Conservation (phyloP, 2,888 invertebrate species). For the Aphidius colemani region DNA sequence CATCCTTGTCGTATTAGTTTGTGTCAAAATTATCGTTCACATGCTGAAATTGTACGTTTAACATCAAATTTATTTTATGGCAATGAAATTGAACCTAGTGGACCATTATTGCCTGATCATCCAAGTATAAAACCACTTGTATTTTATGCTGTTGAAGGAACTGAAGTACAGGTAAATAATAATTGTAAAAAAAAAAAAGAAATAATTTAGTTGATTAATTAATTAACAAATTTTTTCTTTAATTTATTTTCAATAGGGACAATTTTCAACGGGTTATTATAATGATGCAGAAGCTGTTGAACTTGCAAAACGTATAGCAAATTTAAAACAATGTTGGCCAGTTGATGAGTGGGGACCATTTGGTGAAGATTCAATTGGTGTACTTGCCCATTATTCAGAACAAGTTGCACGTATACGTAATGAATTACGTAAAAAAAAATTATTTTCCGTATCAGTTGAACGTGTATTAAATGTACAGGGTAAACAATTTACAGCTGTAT, state of each 20-base stretch:
- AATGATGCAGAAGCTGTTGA: conserved; percentile 83
- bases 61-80: conserved; percentile 84
- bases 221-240: neutral
- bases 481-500: conserved; percentile 83
- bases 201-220: neutral
- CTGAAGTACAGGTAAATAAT: conserved; percentile 74
- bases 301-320: conserved; percentile 75
- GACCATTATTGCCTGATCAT: conserved; percentile 70
- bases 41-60: conserved; percentile 79
- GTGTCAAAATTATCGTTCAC: conserved; percentile 83
- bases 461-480: conserved; percentile 85
- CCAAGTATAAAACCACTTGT: conserved; percentile 75
- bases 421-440: conserved; percentile 73
- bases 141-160: conserved; percentile 79
- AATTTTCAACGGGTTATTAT: conserved; percentile 76
- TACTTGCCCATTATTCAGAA: conserved; percentile 84
- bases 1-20: conserved; percentile 80
- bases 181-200: neutral
- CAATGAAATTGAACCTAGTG: conserved; percentile 74
- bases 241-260: conserved; percentile 40
- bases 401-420: conserved; percentile 77
- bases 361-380: conserved; percentile 78
- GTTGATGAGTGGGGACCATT: conserved; percentile 72
- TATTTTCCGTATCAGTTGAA: conserved; percentile 80
- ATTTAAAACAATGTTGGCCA: conserved; percentile 77